Evolutionary conservation across 53 echinoderm and acorn worm species (phyloP).

Genomic region (Mesocentrotus franciscanus): DNA sequence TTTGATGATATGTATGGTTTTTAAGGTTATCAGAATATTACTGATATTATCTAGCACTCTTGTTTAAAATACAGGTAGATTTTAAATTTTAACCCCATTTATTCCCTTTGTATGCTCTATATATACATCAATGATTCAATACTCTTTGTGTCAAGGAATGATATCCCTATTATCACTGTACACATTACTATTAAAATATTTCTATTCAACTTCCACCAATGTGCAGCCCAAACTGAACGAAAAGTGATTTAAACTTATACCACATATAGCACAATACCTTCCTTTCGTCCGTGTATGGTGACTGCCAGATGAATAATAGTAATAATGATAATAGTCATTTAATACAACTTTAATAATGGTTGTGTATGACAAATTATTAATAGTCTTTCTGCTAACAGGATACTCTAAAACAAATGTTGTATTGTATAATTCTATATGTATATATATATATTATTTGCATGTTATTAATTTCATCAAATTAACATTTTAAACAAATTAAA

Average conservation of each 20-base stretch:
- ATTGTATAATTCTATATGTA: too few relatives aligned
- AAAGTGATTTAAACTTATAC: background rate
- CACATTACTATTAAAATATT: background rate
- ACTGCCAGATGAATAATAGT: background rate
- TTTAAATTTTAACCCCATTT: background rate
- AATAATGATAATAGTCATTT: background rate
- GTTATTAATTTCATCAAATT: too few relatives aligned
- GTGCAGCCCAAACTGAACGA: constrained; percentile 15
- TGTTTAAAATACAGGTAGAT: background rate
- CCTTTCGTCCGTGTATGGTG: background rate
- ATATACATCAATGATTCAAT: background rate
- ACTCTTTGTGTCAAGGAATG: background rate
- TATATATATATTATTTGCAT: too few relatives aligned
- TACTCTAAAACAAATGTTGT: too few relatives aligned
- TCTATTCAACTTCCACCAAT: background rate
- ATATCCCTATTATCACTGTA: background rate
- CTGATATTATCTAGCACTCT: too few relatives aligned
- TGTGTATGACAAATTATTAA: too few relatives aligned
- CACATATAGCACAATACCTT: constrained; percentile 23
- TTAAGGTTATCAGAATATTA: too few relatives aligned
- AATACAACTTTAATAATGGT: background rate
- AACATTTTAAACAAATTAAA: too few relatives aligned
- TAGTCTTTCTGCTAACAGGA: too few relatives aligned
- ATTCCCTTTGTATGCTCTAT: background rate
- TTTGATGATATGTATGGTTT: too few relatives aligned